Evolutionary conservation across 2,888 invertebrate species (phyloP).

Genomic region (Tinea semifulvella): DNA sequence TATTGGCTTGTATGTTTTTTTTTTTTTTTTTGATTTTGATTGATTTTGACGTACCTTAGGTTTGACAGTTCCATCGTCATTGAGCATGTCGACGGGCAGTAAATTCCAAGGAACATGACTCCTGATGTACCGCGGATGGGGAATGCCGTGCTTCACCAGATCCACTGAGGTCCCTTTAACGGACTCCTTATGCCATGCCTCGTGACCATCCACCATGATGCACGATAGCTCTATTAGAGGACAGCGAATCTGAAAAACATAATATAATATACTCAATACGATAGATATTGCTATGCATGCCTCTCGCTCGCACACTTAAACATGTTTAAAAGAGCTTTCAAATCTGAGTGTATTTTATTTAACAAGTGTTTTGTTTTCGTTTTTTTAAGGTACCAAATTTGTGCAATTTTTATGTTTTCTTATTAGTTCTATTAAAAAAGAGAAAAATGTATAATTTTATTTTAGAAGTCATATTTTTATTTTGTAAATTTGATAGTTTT

Average conservation of each 20-base stretch:
- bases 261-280: constrained; percentile 21
- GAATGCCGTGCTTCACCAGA: constrained; percentile 68
- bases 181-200: constrained; percentile 67
- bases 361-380: no score
- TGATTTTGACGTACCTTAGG: constrained; percentile 68
- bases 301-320: no score
- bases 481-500: no score
- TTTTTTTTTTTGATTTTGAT: neutral
- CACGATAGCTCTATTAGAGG: constrained; percentile 79
- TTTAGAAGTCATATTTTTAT: no score
- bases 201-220: constrained; percentile 68
- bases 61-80: constrained; percentile 69
- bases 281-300: neutral
- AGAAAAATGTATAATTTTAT: no score
- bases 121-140: constrained; percentile 78
- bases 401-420: no score
- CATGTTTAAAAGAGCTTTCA: no score
- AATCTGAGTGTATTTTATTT: no score
- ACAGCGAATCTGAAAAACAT: constrained; percentile 76
- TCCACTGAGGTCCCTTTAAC: constrained; percentile 77
- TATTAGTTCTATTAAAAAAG: no score
- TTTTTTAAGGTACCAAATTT: no score
- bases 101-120: constrained; percentile 78
- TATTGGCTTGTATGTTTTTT: no score
- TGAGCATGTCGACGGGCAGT: constrained; percentile 71